Evolutionary conservation across 2,888 invertebrate genomes (phyloP).

Genomic region (Lepas anatifera): DNA sequence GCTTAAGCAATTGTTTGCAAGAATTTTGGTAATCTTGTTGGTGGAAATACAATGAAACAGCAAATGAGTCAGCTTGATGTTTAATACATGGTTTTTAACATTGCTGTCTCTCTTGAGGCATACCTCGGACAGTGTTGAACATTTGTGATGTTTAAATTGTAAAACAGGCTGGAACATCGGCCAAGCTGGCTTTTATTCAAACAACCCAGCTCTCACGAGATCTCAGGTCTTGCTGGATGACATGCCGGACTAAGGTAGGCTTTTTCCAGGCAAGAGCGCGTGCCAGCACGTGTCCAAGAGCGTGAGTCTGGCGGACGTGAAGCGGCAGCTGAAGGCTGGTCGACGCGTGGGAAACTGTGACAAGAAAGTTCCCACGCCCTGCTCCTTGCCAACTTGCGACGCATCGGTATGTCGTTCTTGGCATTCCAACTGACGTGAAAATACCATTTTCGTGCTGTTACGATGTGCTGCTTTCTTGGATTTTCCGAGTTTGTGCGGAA

Average conservation of each 20-base stretch:
- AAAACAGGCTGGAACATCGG: not conserved
- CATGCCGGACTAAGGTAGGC: too few relatives aligned
- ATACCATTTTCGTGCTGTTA: too few relatives aligned
- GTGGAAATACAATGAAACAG: too few relatives aligned
- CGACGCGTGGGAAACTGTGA: not conserved
- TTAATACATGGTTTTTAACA: not conserved
- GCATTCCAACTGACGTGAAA: not conserved
- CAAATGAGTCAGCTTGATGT: too few relatives aligned
- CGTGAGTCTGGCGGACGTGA: not conserved
- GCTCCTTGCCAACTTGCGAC: not conserved
- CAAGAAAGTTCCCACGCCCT: conserved; percentile 3
- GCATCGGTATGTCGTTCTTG: not conserved
- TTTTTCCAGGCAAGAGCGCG: not conserved
- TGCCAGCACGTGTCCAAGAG: not conserved
- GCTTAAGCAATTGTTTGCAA: too few relatives aligned
- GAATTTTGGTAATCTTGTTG: too few relatives aligned
- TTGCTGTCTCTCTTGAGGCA: not conserved
- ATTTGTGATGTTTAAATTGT: not conserved
- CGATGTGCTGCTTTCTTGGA: too few relatives aligned
- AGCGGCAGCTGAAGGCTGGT: not conserved
- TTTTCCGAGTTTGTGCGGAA: too few relatives aligned
- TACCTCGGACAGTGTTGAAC: not conserved
- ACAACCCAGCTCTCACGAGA: too few relatives aligned
- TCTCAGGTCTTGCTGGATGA: too few relatives aligned
- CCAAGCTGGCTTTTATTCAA: too few relatives aligned